Conservation (phyloP, 1,140 invertebrate species). For the Thrips palmi region DNA sequence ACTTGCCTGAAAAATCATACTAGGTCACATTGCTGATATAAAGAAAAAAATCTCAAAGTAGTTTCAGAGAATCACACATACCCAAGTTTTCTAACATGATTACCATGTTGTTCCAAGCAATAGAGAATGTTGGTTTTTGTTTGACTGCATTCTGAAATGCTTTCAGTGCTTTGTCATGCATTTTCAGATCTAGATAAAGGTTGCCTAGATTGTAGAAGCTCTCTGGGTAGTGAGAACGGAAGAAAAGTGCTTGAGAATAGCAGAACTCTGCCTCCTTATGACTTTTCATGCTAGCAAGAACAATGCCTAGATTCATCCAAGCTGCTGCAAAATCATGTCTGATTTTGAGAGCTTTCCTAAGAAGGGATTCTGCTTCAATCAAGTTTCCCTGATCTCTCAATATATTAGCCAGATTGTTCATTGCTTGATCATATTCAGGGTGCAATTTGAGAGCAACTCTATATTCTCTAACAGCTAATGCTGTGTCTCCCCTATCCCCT, state of each 20-base stretch:
- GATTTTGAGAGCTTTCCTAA: constrained; percentile 51
- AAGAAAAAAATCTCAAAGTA: background rate
- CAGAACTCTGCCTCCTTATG: constrained; percentile 53
- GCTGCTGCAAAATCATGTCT: constrained; percentile 80
- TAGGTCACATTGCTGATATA: background rate
- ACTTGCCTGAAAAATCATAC: constrained; percentile 27
- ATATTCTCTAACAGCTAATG: constrained; percentile 23
- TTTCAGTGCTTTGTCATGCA: constrained; percentile 34
- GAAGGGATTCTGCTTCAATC: constrained; percentile 52
- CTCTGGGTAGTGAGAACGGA: constrained; percentile 70
- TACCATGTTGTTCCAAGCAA: constrained; percentile 83
- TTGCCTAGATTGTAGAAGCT: constrained; percentile 91
- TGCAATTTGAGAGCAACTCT: constrained; percentile 41
- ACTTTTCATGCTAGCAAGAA: constrained; percentile 55
- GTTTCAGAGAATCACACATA: constrained; percentile 19
- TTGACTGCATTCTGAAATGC: constrained; percentile 67
- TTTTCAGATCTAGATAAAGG: constrained; percentile 46
- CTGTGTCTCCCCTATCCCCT: constrained; percentile 27
- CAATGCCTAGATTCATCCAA: constrained; percentile 96
- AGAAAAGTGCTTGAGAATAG: constrained; percentile 56
- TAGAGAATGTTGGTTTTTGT: constrained; percentile 53
- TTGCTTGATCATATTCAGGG: constrained; percentile 85
- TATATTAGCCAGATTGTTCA: constrained; percentile 93
- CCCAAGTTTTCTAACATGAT: constrained; percentile 71
- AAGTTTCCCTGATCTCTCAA: constrained; percentile 58